Conservation (phyloP, 2,113 vertebrate species). For the Melanostigma gelatinosum region DNA sequence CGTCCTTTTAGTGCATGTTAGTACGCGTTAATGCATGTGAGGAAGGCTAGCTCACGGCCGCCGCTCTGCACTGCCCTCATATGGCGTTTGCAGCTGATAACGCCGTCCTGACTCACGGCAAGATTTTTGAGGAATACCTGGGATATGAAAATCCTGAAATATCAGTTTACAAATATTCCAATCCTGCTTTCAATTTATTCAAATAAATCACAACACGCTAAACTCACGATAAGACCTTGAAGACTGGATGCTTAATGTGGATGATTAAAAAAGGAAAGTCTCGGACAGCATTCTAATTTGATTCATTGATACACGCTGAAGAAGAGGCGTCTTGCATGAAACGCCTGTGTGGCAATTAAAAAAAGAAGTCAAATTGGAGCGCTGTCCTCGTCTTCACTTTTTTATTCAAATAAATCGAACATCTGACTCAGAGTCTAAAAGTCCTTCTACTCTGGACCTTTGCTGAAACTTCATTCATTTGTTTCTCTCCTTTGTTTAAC, state of each 20-base stretch:
- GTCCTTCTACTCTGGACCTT: background rate
- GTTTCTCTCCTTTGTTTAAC: constrained; percentile 22
- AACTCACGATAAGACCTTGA: background rate
- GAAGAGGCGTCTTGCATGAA: background rate
- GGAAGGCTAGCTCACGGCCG: background rate
- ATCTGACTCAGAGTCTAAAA: background rate
- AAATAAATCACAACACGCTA: background rate
- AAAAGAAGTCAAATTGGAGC: background rate
- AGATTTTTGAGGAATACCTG: background rate
- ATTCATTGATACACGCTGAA: background rate
- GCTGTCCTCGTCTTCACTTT: background rate
- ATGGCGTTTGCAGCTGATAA: background rate
- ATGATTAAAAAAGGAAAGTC: background rate
- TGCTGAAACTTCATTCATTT: constrained; percentile 21
- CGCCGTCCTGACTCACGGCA: background rate
- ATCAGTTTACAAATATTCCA: background rate
- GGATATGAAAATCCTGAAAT: background rate
- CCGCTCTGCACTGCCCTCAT: too few relatives aligned
- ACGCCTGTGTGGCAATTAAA: background rate
- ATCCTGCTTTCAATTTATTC: background rate
- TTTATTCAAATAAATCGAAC: background rate
- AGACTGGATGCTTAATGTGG: background rate
- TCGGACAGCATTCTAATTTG: background rate
- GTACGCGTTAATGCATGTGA: background rate
- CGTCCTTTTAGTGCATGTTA: background rate